A percentile compares a stretch with the other conserved stretches of the same genome.
These are phyloP conservation scores for Brenthis hecate DNA, from an alignment of 2,888 invertebrate genomes.

Conservation along the genomic window DNA sequence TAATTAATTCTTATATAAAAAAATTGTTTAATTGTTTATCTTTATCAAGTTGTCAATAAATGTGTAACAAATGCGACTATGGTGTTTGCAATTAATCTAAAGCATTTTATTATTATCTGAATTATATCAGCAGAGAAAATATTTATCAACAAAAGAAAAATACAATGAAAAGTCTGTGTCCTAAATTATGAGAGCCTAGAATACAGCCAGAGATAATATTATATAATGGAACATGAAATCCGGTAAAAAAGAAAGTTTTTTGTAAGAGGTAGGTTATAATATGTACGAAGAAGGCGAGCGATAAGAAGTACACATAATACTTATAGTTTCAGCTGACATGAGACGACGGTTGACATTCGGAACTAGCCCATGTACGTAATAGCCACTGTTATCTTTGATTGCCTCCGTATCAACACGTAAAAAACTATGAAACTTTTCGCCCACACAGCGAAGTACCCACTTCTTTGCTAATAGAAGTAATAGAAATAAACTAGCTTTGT, in stretches of 20 bases:
- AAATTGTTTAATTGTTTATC: too few species aligned
- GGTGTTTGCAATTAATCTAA: conserved; percentile 1
- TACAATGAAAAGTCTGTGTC: too few species aligned
- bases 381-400: conserved; percentile 20
- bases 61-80: too few species aligned
- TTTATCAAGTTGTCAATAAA: too few species aligned
- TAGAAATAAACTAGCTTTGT: too few species aligned
- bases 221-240: neutral
- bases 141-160: too few species aligned
- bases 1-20: too few species aligned
- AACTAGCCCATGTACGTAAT: conserved; percentile 28
- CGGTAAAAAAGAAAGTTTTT: neutral
- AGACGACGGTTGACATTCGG: conserved; percentile 46
- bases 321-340: conserved; percentile 20
- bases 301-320: conserved; percentile 29
- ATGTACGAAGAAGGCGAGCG: conserved; percentile 7
- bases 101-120: too few species aligned
- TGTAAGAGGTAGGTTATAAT: conserved; percentile 1
- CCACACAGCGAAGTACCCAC: too few species aligned
- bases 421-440: too few species aligned
- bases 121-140: too few species aligned
- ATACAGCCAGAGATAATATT: neutral
- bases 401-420: neutral
- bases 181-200: neutral
- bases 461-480: too few species aligned